Base-by-base conservation (phyloP, 2,888 invertebrate species). In the Lithodes maja region DNA sequence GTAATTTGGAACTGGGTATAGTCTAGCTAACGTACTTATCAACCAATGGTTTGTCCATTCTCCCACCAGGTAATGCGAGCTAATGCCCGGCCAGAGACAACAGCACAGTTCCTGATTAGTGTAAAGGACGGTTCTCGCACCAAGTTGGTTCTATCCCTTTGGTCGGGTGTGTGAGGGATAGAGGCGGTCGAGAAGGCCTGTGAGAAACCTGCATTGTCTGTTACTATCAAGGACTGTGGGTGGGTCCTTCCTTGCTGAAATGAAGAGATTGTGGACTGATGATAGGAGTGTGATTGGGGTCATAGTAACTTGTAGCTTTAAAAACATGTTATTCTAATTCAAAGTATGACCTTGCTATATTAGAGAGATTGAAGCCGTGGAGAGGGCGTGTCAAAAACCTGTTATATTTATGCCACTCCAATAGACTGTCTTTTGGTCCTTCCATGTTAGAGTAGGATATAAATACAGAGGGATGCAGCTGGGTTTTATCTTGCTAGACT, bases 71-170 rank as follows among this genome's bases (percentile, higher is more conserved):
- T 86, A 71, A 68, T 74, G 33, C 74, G 86, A 17, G 80, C 69
- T 50, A 86, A 68, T 68, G 12, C 55, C 12, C 17, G 80, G 15
- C 3, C 49, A 7, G 86, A 86, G 86, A 86, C 80, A 12, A 71
- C 86, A 17, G 86, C 86, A 1, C 86, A 86, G 86, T 86, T 86
- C 80, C 17, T 33, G 55, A 86, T 86, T 69, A 86, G 80, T 69
- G 80, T 86, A 17, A 80, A 71, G 86, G 86, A 86, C 55, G 86
- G 86, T 3, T 79, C 86, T 1, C 80, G 86, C 15, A 53, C 53
- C 80, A 80, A 55, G 80, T 12, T 52, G 3, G 86, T 86, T 86
- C 80, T 80, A 53, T 17, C 86, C 86, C 80, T 86, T 86, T 55
- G 86, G 86, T 1, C 80, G 86, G 12, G 86, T 86, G 80, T 55